phyloP scores from a whole-genome alignment of 2,113 vertebrate species.

The Zosterops hypoxanthus region DNA sequence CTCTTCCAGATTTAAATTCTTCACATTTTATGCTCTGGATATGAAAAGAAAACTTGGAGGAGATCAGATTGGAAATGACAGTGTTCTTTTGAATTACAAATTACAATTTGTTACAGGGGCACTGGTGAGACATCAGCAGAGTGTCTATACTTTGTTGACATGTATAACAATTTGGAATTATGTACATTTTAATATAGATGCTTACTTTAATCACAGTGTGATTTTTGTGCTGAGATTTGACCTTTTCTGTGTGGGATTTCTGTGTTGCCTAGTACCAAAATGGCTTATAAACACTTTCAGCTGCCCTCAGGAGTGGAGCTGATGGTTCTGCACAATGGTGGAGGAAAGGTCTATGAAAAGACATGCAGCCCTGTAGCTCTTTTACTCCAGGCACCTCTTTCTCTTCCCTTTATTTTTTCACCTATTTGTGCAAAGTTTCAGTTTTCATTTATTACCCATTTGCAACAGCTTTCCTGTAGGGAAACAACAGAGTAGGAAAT shows the following conservation, averaged over 20 bases:
- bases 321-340: neutral
- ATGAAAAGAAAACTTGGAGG: neutral
- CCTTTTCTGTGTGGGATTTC: neutral
- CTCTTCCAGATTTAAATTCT: neutral
- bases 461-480: neutral
- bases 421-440: neutral
- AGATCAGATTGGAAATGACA: neutral
- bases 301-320: neutral
- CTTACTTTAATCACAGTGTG: slow-evolving; percentile 11
- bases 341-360: neutral
- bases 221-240: neutral
- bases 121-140: neutral
- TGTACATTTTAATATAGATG: slow-evolving; percentile 19
- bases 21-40: neutral
- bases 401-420: neutral
- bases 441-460: neutral
- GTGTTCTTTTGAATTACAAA: neutral
- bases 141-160: slow-evolving; percentile 11
- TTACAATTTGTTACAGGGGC: neutral
- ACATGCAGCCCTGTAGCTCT: neutral
- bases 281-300: neutral
- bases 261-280: neutral
- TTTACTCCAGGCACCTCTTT: neutral
- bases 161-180: neutral
- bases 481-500: neutral